A percentile compares a stretch with the other conserved stretches of the same genome.
phyloP scores from a whole-genome alignment of 2,888 invertebrate genomes.

The Folsomia manolachei region DNA sequence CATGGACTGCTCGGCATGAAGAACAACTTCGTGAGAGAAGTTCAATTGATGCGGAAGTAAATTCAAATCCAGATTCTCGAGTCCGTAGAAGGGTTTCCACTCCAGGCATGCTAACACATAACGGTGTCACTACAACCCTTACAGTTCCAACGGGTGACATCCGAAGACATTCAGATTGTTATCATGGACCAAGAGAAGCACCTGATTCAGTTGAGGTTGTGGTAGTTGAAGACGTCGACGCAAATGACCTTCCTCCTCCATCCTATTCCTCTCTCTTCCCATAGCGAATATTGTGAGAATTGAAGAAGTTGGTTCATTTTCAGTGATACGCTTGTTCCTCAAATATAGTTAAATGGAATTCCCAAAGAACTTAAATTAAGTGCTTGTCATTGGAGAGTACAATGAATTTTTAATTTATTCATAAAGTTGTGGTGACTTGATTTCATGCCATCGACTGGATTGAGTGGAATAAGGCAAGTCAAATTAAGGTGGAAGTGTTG shows the following conservation, averaged over 20 bases:
- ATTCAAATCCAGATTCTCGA: no score
- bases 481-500: neutral
- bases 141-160: neutral
- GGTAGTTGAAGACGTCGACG: neutral
- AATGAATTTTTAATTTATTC: conserved; percentile 1
- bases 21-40: conserved; percentile 13
- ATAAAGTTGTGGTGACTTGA: no score
- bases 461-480: neutral
- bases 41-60: neutral
- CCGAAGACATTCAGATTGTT: no score
- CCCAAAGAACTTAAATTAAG: neutral
- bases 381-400: neutral
- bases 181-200: neutral
- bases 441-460: no score
- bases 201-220: neutral
- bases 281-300: no score
- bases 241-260: conserved; percentile 41
- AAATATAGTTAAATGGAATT: neutral
- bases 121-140: neutral
- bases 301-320: no score
- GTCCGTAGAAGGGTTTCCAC: neutral
- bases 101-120: neutral
- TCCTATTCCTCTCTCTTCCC: conserved; percentile 38
- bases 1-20: conserved; percentile 14
- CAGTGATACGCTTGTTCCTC: no score